Conservation (phyloP, 2,113 vertebrate genomes). For the Pardalotus punctatus region DNA sequence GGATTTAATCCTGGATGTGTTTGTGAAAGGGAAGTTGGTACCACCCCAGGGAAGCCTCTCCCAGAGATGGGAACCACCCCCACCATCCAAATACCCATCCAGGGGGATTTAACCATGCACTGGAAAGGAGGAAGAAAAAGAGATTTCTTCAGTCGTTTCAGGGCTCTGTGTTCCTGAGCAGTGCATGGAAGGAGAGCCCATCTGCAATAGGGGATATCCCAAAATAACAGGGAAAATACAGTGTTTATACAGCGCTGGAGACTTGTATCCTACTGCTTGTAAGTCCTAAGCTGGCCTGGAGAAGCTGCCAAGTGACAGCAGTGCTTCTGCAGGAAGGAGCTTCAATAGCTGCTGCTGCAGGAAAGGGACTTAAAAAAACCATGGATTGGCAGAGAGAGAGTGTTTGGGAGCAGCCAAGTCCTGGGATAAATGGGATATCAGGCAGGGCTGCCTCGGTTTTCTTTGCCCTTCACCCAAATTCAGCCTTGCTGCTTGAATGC, state of each 20-base stretch:
- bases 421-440: background rate
- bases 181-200: background rate
- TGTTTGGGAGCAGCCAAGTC: background rate
- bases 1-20: background rate
- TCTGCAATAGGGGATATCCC: constrained; percentile 23
- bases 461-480: background rate
- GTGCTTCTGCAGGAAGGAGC: background rate
- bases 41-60: background rate
- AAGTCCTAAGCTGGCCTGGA: background rate
- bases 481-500: background rate
- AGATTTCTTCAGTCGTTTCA: background rate
- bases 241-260: constrained; percentile 1
- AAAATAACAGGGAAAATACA: background rate
- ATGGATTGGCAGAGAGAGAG: background rate
- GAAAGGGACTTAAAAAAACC: background rate
- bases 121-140: background rate
- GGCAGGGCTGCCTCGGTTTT: accelerated
- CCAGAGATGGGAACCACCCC: background rate
- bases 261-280: background rate
- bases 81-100: background rate
- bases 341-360: background rate
- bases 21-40: background rate
- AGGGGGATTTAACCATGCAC: background rate
- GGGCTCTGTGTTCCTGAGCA: background rate
- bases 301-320: constrained; percentile 1